Percentiles rank a stretch among this genome's conserved stretches.
Evolutionary conservation across 1,140 invertebrate genomes (phyloP).

Genomic region (Homalodisca vitripennis): DNA sequence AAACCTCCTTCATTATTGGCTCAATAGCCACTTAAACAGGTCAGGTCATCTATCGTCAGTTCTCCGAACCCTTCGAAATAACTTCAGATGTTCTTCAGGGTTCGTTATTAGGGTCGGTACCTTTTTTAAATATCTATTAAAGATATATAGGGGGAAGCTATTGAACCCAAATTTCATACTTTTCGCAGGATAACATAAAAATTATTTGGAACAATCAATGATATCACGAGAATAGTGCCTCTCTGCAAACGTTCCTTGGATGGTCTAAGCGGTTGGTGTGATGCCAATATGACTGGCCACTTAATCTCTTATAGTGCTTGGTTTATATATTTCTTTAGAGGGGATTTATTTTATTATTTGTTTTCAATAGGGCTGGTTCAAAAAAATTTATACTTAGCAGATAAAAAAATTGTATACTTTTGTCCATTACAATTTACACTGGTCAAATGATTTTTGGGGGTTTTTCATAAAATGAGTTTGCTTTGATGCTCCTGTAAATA

Average conservation of each 20-base stretch:
- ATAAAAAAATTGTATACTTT: too few relatives aligned
- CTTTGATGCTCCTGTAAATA: too few relatives aligned
- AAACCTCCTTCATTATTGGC: not conserved
- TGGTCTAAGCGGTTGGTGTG: not conserved
- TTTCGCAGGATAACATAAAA: not conserved
- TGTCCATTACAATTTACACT: too few relatives aligned
- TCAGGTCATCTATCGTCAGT: not conserved
- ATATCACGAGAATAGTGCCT: not conserved
- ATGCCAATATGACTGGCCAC: not conserved
- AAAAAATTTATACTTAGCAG: too few relatives aligned
- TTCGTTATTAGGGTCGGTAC: not conserved
- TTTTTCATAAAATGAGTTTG: too few relatives aligned
- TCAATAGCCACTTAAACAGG: not conserved
- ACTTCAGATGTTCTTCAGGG: not conserved
- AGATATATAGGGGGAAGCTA: not conserved
- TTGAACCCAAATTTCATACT: not conserved
- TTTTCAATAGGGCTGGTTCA: too few relatives aligned
- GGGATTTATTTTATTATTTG: too few relatives aligned
- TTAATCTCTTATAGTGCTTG: too few relatives aligned
- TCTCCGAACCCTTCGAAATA: not conserved
- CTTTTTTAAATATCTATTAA: conserved; percentile 1
- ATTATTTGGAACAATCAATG: not conserved
- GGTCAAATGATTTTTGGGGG: too few relatives aligned
- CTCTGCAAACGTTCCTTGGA: not conserved
- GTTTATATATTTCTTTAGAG: too few relatives aligned